These are phyloP conservation scores for Probaryconus sp. DNA, from an alignment of 1,140 invertebrate genomes.

Conservation along the genomic window DNA sequence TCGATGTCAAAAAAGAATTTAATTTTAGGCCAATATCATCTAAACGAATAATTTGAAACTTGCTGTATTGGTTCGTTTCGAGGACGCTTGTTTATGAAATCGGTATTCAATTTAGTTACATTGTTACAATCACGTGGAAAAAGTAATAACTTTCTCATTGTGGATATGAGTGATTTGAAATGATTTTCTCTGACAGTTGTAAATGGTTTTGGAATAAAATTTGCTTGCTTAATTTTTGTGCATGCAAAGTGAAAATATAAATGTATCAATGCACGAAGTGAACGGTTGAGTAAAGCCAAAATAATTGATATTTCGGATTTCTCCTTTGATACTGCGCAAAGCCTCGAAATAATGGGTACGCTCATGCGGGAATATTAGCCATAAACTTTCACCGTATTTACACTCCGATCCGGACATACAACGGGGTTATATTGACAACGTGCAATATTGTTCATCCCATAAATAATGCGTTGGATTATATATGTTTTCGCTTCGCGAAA, in stretches of 20 bases:
- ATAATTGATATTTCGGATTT: slow-evolving; percentile 48
- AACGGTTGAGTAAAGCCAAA: slow-evolving; percentile 35
- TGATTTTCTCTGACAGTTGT: background rate
- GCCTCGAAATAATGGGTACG: slow-evolving; percentile 49
- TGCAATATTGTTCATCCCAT: slow-evolving; percentile 46
- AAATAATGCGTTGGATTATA: slow-evolving; percentile 42
- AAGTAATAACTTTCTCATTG: too few relatives aligned
- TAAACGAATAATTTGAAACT: too few relatives aligned
- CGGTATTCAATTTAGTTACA: too few relatives aligned
- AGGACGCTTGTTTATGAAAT: too few relatives aligned
- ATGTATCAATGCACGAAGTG: slow-evolving; percentile 20
- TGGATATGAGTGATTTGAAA: background rate
- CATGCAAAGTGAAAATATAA: slow-evolving; percentile 37
- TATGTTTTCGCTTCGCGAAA: slow-evolving; percentile 15
- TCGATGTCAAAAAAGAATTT: too few relatives aligned
- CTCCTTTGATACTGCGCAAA: slow-evolving; percentile 45
- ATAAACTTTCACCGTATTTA: slow-evolving; percentile 57
- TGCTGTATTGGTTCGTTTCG: too few relatives aligned
- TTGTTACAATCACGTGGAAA: too few relatives aligned
- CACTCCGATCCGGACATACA: slow-evolving; percentile 43
- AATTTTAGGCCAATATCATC: too few relatives aligned
- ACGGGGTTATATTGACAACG: slow-evolving; percentile 45
- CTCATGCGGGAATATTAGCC: slow-evolving; percentile 52
- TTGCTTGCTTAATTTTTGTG: slow-evolving; percentile 13
- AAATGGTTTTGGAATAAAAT: slow-evolving; percentile 10